Base-by-base conservation (phyloP, 2,888 invertebrate species). In the Melanostoma mellinum region DNA sequence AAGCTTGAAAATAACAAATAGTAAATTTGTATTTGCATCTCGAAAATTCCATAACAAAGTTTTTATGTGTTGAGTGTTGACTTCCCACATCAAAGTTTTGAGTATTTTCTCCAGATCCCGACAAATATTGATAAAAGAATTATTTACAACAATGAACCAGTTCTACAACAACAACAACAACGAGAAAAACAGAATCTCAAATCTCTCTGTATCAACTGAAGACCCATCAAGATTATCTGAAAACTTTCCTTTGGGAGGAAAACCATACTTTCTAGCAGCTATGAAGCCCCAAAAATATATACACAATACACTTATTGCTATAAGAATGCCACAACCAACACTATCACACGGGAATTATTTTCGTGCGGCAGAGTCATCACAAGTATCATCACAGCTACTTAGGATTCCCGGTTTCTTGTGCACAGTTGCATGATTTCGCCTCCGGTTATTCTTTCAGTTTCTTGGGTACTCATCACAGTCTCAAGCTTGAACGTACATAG, bases 311-410 rank as follows among this genome's bases (percentile, higher is more conserved):
- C 67, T 3, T 30, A 42, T 55, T 36, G 20, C 63, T 40, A 6
- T 46, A 50, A 42, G 60, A 56, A 60, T 32, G 30, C 50, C 50
- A 69, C 4, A 36, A 69, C 3, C 10, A 33, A 0, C 38, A 38
- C 40, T 38, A 50, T 32, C 58, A 8, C 20, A 50, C 48, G 55
- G 61, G 56, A 78, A 73, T 61, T 77, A 72, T 67, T 67, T 67
- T 20, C 76, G 67, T 72, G 65, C 33, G 10, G 60, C 35, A 58
- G 50, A 82, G 73, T 68, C 82, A 73, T 82, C 72, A 78, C 73
- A 67, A 78, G 82, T 63, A 82, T 77, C 77, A 82, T 77, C 77
- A 78, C 73, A 71, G 82, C 82, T 78, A 82, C 78, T 82, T 82
- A 77, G 30, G 61, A 55, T 44, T 48, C 30, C 71, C 67, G 67